These are phyloP conservation scores for Isichthys henryi DNA, from an alignment of 2,113 vertebrate genomes.

Conservation along the genomic window DNA sequence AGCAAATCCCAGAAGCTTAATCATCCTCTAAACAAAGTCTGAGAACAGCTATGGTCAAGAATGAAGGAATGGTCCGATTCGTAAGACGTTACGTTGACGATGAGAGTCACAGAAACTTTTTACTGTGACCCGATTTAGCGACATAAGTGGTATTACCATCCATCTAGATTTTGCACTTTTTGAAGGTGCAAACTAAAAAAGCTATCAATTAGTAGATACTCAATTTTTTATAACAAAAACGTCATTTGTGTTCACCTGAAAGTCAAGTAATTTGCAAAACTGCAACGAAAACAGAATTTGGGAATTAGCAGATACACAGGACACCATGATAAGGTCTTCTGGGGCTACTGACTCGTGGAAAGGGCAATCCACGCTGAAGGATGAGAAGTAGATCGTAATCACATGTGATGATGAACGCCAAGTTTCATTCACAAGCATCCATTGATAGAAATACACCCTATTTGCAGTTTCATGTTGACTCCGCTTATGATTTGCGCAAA, in stretches of 20 bases:
- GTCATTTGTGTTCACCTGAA: neutral
- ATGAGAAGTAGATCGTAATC: neutral
- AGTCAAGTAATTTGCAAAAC: neutral
- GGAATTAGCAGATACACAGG: neutral
- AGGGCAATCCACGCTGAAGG: neutral
- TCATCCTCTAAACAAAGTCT: slow-evolving; percentile 7
- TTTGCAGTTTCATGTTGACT: neutral
- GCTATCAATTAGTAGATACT: neutral
- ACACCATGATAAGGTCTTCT: neutral
- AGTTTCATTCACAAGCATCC: neutral
- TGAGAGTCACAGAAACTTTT: neutral
- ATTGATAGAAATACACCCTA: neutral
- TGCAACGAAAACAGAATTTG: neutral
- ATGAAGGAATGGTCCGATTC: neutral
- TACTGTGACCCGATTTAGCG: neutral
- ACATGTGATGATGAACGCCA: neutral
- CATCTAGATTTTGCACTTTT: neutral
- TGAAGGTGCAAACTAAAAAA: neutral
- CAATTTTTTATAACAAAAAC: too few species aligned
- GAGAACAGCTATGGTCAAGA: neutral
- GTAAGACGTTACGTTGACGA: neutral
- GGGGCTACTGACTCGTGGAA: neutral
- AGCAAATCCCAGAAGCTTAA: neutral
- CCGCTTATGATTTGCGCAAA: neutral
- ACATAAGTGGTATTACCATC: neutral